Evolutionary conservation across 2,797 vertebrate genomes (phyloP), one percentile per base, ranked within the genome.

Genomic region (Pseudotriccus pelzelni): DNA sequence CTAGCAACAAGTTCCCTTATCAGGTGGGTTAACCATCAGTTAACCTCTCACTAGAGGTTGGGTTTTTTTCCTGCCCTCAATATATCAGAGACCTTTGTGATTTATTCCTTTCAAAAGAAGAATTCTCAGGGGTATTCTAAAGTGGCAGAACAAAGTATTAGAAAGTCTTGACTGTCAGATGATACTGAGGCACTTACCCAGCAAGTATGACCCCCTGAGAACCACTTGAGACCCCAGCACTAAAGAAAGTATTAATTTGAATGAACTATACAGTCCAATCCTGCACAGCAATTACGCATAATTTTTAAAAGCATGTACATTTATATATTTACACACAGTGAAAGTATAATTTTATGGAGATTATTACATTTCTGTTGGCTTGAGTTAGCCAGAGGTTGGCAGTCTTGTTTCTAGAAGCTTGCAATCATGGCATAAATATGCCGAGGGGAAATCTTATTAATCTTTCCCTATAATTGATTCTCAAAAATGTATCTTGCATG

Each of bases 21-120:
- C 69, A 66, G 44, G 20, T 22, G 12, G 19, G 32, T 88, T 84
- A 91, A 63, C 59, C 9, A 41, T 22, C 63, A 70, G 37, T 66
- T 76, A 89, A 49, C 59, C 41, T 90, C 39, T 23, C 13, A 14
- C 30, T 25, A 44, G 9, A 85, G 20, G 14, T 1, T 10, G 14
- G 22, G 13, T 4, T 30, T 12, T 36, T 27, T 8, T 1, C 3
- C 7, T 6, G 27, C 36, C 6, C 58, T 17, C 17, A 10, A 7
- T 23, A 36, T 24, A 36, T 34, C 46, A 20, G 24, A 56, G 25
- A 21, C 16, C 4, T 84, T 19, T 1, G 1, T 23, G 23, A 50
- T 30, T 89, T 37, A n/a, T 47, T 76, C 36, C 7, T 37, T 58
- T 62, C 13, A 32, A 28, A 4, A 85, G 7, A 34, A 70, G 6